These are phyloP conservation scores for Dione juno DNA, from an alignment of 2,888 invertebrate species.

Conservation along the genomic window DNA sequence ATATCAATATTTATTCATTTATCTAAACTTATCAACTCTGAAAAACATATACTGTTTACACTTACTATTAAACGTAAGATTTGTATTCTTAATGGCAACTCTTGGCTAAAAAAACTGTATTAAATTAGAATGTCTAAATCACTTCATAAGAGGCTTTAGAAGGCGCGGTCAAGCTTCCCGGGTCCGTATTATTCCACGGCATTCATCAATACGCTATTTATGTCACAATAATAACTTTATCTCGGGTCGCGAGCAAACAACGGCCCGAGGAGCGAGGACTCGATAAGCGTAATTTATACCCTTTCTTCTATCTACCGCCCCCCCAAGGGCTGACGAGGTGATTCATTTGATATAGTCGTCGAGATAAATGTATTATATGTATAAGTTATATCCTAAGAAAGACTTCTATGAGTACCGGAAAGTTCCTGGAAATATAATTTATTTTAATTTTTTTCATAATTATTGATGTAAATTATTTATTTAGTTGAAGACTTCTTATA, in stretches of 20 bases:
- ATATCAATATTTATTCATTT: too few species aligned
- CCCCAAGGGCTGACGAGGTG: conserved; percentile 56
- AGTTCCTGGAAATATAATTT: neutral
- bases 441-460: neutral
- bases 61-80: too few species aligned
- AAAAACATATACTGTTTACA: too few species aligned
- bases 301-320: conserved; percentile 57
- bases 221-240: conserved; percentile 81
- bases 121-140: neutral
- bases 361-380: neutral
- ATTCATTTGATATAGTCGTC: conserved; percentile 38
- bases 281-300: conserved; percentile 65
- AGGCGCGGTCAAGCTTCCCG: conserved; percentile 32
- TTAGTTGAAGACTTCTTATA: neutral
- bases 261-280: conserved; percentile 54
- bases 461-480: neutral
- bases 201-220: conserved; percentile 62
- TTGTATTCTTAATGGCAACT: too few species aligned
- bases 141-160: neutral
- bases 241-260: conserved; percentile 75
- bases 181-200: conserved; percentile 75
- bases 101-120: neutral
- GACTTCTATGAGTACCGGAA: conserved; percentile 17
- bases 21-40: too few species aligned
- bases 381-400: conserved; percentile 12